These are phyloP conservation scores for Phyllostomus discolor DNA, from an alignment of 2,113 vertebrate genomes.

Conservation along the genomic window DNA sequence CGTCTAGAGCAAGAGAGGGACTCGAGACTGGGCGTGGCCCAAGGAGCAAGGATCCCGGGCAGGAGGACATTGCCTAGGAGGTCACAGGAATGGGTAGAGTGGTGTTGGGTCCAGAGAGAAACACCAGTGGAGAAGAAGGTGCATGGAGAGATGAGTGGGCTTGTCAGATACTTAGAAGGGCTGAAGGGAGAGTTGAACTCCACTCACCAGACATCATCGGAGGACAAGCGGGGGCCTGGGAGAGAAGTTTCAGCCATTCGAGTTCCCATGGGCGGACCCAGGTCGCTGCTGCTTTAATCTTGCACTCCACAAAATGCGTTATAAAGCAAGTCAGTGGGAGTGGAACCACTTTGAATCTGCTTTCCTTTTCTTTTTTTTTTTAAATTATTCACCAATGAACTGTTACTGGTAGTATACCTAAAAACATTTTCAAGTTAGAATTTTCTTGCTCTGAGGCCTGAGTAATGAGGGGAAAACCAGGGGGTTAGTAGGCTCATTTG, in stretches of 20 bases:
- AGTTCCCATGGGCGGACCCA: accelerated
- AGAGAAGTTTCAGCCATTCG: not conserved
- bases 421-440: not conserved
- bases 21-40: not conserved
- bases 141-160: not conserved
- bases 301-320: not conserved
- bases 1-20: not conserved
- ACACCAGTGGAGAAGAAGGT: not conserved
- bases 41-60: not conserved
- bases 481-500: not conserved
- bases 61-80: not conserved
- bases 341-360: not conserved
- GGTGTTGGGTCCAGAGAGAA: not conserved
- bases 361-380: not conserved
- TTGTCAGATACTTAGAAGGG: not conserved
- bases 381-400: not conserved
- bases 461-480: not conserved
- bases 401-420: not conserved
- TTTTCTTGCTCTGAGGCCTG: not conserved
- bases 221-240: not conserved
- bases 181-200: not conserved
- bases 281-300: not conserved
- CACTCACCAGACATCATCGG: not conserved
- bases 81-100: not conserved
- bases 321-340: not conserved